phyloP scores from a whole-genome alignment of 2,888 invertebrate genomes.

The Petrolisthes cinctipes region DNA sequence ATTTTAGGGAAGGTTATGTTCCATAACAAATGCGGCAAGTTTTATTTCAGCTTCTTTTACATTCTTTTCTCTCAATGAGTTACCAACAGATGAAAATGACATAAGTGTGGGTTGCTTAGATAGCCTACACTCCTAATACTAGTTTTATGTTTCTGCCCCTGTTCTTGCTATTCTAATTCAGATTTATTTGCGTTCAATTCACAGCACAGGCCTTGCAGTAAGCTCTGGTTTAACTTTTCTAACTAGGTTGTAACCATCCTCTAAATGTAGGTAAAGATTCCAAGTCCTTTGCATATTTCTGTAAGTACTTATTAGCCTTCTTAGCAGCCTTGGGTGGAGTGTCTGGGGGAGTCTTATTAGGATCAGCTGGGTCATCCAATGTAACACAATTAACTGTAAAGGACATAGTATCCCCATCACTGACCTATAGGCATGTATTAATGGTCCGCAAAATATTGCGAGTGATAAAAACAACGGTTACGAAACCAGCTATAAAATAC shows the following conservation, averaged over 20 bases:
- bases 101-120: constrained; percentile 13
- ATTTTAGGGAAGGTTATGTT: no score
- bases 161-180: neutral
- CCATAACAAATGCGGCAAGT: constrained; percentile 5
- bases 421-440: constrained; percentile 10
- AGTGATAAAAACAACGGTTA: constrained; percentile 26
- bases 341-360: neutral
- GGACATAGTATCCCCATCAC: neutral
- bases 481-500: constrained; percentile 22
- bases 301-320: constrained; percentile 7
- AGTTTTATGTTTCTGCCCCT: constrained; percentile 20
- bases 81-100: constrained; percentile 5
- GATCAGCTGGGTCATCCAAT: constrained; percentile 7
- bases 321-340: constrained; percentile 1
- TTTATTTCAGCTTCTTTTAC: constrained; percentile 1
- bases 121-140: constrained; percentile 11
- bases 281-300: constrained; percentile 8
- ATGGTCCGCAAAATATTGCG: neutral
- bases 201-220: constrained; percentile 18
- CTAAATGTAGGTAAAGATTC: constrained; percentile 13
- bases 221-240: constrained; percentile 13
- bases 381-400: neutral
- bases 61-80: constrained; percentile 10
- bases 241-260: constrained; percentile 19
- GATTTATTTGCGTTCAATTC: constrained; percentile 11